Conservation (phyloP, 2,888 invertebrate species). For the Ferdinandea cuprea region DNA sequence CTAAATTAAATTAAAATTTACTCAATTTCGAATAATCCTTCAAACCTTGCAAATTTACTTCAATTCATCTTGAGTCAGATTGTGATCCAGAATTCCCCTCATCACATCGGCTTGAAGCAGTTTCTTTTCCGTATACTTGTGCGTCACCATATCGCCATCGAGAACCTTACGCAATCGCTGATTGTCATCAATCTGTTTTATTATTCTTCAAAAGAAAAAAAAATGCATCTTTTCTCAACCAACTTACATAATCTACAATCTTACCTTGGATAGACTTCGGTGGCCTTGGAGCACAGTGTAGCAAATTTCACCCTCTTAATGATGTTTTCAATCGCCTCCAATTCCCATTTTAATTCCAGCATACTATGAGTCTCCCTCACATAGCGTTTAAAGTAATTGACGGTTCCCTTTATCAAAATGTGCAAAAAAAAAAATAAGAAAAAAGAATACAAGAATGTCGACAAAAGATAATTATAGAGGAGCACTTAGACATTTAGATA, state of each 20-base stretch:
- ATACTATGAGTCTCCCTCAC: constrained; percentile 82
- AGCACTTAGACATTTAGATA: constrained; percentile 25
- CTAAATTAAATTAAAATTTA: constrained; percentile 69
- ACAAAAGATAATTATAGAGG: constrained; percentile 54
- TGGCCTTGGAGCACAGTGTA: constrained; percentile 80
- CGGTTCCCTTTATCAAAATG: constrained; percentile 69
- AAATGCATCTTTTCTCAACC: not conserved
- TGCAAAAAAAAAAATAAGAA: constrained; percentile 12
- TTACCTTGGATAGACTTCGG: constrained; percentile 81
- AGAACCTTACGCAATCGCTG: constrained; percentile 79
- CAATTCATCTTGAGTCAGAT: constrained; percentile 80
- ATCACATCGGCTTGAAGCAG: constrained; percentile 78
- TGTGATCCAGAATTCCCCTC: constrained; percentile 79
- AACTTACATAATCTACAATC: constrained; percentile 4
- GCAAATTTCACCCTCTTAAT: constrained; percentile 81
- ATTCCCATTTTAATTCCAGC: constrained; percentile 78
- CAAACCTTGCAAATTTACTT: constrained; percentile 73
- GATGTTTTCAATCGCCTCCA: constrained; percentile 79
- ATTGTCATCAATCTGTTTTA: constrained; percentile 80
- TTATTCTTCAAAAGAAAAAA: constrained; percentile 77
- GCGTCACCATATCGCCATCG: constrained; percentile 78
- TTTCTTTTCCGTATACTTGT: constrained; percentile 78
- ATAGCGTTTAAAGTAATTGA: constrained; percentile 78
- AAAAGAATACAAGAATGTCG: constrained; percentile 10
- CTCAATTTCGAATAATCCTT: not conserved